Evolutionary conservation across 2,113 vertebrate species (phyloP), one percentile per base, ranked within the genome.

Genomic region (Sterrhoptilus dennistouni): DNA sequence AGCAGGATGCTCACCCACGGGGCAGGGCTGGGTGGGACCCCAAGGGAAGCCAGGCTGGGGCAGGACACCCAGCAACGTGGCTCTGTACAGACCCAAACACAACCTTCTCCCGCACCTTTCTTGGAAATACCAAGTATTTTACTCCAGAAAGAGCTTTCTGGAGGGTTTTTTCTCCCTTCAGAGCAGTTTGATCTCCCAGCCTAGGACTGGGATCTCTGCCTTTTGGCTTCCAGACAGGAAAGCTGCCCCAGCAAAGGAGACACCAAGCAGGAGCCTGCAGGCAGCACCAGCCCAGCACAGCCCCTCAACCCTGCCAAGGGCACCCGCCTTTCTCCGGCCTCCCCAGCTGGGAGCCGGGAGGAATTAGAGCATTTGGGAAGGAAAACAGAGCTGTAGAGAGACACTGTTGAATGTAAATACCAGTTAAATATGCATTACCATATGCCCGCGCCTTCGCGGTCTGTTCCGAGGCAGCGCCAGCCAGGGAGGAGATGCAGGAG

Each of bases 381-480:
- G 93, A 94, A 97, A 97, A 97, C 95, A 97, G 93, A 97, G 93
- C 92, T 95, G 87, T 90, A 95, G 94, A 96, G 95, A 96, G 96
- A 97, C 94, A 95, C 80, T 96, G 97, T 97, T 97, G 97, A 93
- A 80, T 97, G 97, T 97, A 98, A 98, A 98, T 97, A 98, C 53
- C 97, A 96, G 96, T 89, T 98, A 98, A 97, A 97, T 97, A 97
- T 97, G 95, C 96, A 96, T 96, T 94, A 95, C 97, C 97, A 98
- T 98, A 98, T 98, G 98, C 82, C 96, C 45, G 83, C 47, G 75
- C 96, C 97, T 93, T 57, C 53, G 64, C 94, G 95, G 96, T 87
- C 94, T 89, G 17, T 89, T 78, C 47, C 52, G 95, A 97, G 71
- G 95, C 84, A 66, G 63, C 66, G 2, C 15, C 21, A 96, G 95